These are phyloP conservation scores for Gadopsis bispinosus DNA, from an alignment of 2,797 vertebrate species.

Conservation along the genomic window DNA sequence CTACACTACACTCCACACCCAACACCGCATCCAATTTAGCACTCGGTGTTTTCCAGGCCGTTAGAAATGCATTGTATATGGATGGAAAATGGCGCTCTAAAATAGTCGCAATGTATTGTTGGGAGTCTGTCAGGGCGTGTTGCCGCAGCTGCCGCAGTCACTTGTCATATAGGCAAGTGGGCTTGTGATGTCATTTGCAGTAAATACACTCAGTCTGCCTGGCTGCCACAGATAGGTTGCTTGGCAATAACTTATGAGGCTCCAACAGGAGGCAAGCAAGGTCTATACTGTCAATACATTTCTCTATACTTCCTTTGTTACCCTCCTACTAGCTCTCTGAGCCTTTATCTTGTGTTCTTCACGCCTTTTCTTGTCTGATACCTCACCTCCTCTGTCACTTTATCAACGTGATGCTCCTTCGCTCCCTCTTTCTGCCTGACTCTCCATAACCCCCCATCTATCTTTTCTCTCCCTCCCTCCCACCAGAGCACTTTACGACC, in stretches of 20 bases:
- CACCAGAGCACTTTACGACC: conserved; percentile 94
- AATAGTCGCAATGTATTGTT: conserved; percentile 77
- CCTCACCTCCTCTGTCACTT: conserved; percentile 45
- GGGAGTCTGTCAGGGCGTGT: conserved; percentile 48
- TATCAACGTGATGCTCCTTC: conserved; percentile 40
- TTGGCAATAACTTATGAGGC: conserved; percentile 57
- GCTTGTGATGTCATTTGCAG: conserved; percentile 80
- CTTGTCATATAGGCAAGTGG: conserved; percentile 73
- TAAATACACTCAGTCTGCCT: conserved; percentile 73
- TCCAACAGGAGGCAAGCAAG: conserved; percentile 38
- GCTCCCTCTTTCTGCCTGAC: conserved; percentile 6
- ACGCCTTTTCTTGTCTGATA: conserved; percentile 27
- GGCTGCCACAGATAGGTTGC: conserved; percentile 65
- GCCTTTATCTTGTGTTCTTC: conserved; percentile 51
- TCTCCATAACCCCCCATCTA: conserved; percentile 44
- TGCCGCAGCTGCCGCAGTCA: conserved; percentile 80
- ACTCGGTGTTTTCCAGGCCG: conserved; percentile 38
- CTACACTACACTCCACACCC: conserved; percentile 5
- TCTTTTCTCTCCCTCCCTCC: conserved; percentile 54
- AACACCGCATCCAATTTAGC: conserved; percentile 29
- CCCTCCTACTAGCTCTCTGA: conserved; percentile 8
- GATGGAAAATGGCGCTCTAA: conserved; percentile 62
- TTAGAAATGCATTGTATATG: conserved; percentile 30
- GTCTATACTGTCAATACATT: conserved; percentile 26
- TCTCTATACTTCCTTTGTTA: conserved; percentile 23